Conservation (phyloP, 2,797 vertebrate species). For the Onychomys torridus region DNA sequence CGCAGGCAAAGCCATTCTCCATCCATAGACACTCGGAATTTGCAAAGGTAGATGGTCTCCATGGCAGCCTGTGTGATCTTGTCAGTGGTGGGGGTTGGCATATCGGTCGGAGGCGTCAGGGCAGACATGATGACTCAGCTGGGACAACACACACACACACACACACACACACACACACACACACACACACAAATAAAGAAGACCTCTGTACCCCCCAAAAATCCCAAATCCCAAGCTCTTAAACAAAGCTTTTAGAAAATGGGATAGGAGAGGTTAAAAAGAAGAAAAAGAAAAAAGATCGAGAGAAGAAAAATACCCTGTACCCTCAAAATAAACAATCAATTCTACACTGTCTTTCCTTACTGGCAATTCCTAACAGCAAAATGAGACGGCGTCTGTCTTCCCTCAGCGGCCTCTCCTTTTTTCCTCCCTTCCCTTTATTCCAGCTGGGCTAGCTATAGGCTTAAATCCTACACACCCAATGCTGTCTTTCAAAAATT, state of each 20-base stretch:
- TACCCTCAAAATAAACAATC: constrained; percentile 69
- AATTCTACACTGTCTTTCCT: constrained; percentile 76
- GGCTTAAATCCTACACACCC: constrained; percentile 77
- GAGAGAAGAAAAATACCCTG: constrained; percentile 71
- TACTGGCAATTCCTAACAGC: constrained; percentile 77
- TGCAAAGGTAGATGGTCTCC: constrained; percentile 99
- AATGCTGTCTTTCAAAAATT: constrained; percentile 72
- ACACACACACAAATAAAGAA: constrained; percentile 72
- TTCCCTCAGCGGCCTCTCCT: constrained; percentile 83
- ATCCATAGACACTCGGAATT: constrained; percentile 99
- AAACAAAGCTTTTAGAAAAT: constrained; percentile 81
- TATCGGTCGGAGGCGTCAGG: constrained; percentile 97
- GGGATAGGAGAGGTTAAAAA: neutral
- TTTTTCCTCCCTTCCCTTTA: constrained; percentile 78
- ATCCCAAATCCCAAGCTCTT: constrained; percentile 59
- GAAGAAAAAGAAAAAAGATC: constrained; percentile 47
- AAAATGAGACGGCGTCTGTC: constrained; percentile 87
- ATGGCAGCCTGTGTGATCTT: constrained; percentile 99
- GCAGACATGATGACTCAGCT: constrained; percentile 99
- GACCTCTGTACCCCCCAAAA: constrained; percentile 16
- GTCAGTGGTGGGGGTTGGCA: constrained; percentile 99
- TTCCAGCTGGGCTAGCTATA: constrained; percentile 80
- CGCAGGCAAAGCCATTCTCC: constrained; percentile 99
- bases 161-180: constrained; percentile 57
- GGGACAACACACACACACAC: constrained; percentile 87